Evolutionary conservation across 2,113 vertebrate species (phyloP).

Genomic region (Bubalus kerabau): DNA sequence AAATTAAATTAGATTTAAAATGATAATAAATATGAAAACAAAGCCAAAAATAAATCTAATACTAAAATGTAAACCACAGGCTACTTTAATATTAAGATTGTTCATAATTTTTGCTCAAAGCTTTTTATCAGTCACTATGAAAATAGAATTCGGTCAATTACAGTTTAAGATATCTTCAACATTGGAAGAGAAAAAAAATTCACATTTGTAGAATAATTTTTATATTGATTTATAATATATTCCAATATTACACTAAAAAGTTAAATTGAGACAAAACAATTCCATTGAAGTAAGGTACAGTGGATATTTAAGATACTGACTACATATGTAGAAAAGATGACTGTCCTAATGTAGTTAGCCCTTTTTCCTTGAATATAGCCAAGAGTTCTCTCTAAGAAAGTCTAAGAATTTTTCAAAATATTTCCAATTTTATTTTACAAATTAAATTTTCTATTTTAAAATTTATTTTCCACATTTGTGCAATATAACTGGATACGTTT

Average conservation of each 20-base stretch:
- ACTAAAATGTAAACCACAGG: background rate
- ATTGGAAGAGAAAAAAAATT: background rate
- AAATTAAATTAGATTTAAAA: background rate
- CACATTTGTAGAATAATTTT: background rate
- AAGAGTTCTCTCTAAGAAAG: background rate
- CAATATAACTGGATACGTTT: background rate
- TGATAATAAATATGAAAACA: background rate
- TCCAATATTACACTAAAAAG: background rate
- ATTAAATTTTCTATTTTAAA: background rate
- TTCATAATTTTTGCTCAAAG: background rate
- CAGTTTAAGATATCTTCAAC: background rate
- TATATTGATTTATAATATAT: background rate
- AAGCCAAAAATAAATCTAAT: background rate
- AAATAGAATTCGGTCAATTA: background rate
- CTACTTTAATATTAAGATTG: background rate
- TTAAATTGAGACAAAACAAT: background rate
- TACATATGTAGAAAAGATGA: background rate
- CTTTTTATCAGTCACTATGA: background rate
- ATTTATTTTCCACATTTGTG: background rate
- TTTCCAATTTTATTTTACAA: background rate
- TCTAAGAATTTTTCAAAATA: background rate
- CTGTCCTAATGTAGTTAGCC: background rate
- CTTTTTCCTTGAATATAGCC: background rate
- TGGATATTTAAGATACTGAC: background rate
- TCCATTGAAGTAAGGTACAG: accelerated